phyloP scores from a whole-genome alignment of 2,113 vertebrate species.

The Pelodiscus sinensis region DNA sequence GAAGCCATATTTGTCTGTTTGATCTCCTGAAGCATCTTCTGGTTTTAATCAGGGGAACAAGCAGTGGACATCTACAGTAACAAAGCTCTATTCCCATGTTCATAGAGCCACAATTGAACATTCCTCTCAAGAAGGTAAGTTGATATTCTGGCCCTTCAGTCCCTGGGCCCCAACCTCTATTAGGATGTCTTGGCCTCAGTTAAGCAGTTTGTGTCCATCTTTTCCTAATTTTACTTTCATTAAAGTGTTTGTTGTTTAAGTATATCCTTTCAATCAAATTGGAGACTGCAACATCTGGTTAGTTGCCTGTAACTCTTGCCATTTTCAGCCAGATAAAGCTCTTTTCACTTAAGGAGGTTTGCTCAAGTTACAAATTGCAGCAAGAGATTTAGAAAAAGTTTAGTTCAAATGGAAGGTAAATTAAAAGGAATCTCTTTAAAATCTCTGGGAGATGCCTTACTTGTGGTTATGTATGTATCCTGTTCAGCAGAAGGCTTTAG shows the following conservation, averaged over 20 bases:
- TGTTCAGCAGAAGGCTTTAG: neutral
- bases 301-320: slow-evolving; percentile 90
- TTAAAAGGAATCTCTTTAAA: slow-evolving; percentile 70
- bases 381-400: slow-evolving; percentile 31
- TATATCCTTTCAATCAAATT: slow-evolving; percentile 97
- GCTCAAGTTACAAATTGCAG: slow-evolving; percentile 61
- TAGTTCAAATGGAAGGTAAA: slow-evolving; percentile 52
- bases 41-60: slow-evolving; percentile 84
- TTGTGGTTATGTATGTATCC: neutral
- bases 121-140: slow-evolving; percentile 75
- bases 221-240: slow-evolving; percentile 81
- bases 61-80: slow-evolving; percentile 83
- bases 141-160: slow-evolving; percentile 71
- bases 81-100: slow-evolving; percentile 77
- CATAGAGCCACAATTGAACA: slow-evolving; percentile 73
- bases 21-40: slow-evolving; percentile 80
- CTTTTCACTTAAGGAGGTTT: slow-evolving; percentile 80
- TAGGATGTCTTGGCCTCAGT: slow-evolving; percentile 82
- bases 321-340: slow-evolving; percentile 90
- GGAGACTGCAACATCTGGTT: slow-evolving; percentile 95
- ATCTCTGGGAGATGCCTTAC: neutral
- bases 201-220: slow-evolving; percentile 87
- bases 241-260: slow-evolving; percentile 96
- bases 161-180: slow-evolving; percentile 75
- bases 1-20: slow-evolving; percentile 82